These are phyloP conservation scores for Lasioglossum baleicum DNA, from an alignment of 1,140 invertebrate species.

Conservation along the genomic window DNA sequence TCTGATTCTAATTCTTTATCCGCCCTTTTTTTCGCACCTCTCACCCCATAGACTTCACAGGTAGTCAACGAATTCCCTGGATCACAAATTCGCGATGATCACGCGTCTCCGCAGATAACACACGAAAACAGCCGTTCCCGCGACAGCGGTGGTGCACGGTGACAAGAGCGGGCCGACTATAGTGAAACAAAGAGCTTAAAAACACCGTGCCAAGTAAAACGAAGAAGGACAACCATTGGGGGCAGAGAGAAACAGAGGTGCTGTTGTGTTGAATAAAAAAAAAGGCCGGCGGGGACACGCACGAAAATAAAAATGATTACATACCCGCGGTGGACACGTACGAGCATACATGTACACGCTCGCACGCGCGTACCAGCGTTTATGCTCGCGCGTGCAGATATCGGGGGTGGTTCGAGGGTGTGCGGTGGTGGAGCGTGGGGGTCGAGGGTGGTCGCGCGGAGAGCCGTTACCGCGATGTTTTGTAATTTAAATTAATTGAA, in stretches of 20 bases:
- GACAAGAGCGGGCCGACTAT: background rate
- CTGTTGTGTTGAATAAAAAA: background rate
- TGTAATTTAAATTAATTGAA: conserved; percentile 79
- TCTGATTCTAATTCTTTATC: too few relatives aligned
- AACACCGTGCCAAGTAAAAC: background rate
- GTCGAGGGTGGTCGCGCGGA: conserved; percentile 23
- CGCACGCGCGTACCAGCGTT: conserved; percentile 43
- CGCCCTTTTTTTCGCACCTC: too few relatives aligned
- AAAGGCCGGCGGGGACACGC: conserved; percentile 62
- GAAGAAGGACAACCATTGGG: background rate
- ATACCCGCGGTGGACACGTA: conserved; percentile 56
- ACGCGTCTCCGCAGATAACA: conserved; percentile 26
- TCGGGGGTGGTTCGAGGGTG: conserved; percentile 29
- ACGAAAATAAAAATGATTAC: conserved; percentile 75
- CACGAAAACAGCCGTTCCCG: conserved; percentile 22
- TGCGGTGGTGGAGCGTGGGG: background rate
- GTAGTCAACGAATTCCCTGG: background rate
- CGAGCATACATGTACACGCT: conserved; percentile 30
- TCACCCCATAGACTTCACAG: too few relatives aligned
- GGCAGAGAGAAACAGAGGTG: background rate
- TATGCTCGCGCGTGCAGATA: conserved; percentile 53
- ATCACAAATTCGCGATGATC: conserved; percentile 52
- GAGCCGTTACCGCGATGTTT: conserved; percentile 74
- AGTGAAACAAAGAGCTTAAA: background rate
- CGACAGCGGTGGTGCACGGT: background rate